Percentiles rank a stretch among this genome's conserved stretches.
phyloP scores from a whole-genome alignment of 2,888 invertebrate genomes.

The Tinea semifulvella region DNA sequence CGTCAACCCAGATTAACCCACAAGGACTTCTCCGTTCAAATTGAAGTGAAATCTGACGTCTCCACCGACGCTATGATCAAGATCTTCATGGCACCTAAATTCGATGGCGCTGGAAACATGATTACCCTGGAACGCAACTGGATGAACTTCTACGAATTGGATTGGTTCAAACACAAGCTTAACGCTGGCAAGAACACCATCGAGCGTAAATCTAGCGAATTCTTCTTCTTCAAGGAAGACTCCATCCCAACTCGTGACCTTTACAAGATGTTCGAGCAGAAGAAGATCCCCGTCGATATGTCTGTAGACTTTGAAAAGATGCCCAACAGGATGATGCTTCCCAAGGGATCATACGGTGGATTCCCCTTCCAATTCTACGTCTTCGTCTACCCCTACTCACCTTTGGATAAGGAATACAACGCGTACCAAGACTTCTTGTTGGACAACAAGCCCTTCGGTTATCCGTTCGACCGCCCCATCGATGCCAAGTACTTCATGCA shows the following conservation, averaged over 20 bases:
- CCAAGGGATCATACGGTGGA: conserved; percentile 65
- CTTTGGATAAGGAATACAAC: conserved; percentile 29
- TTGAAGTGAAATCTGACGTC: conserved; percentile 48
- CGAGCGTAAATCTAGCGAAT: conserved; percentile 64
- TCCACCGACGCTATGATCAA: conserved; percentile 58
- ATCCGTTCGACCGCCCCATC: conserved; percentile 51
- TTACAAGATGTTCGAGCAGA: conserved; percentile 52
- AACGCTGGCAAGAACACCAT: conserved; percentile 64
- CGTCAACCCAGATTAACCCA: conserved; percentile 61
- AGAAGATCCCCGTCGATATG: conserved; percentile 26
- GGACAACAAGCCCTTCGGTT: conserved; percentile 52
- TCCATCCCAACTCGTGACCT: conserved; percentile 61
- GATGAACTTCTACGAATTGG: conserved; percentile 24
- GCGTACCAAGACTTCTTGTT: conserved; percentile 40
- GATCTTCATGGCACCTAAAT: conserved; percentile 69
- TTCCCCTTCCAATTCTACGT: conserved; percentile 61
- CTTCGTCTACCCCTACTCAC: conserved; percentile 47
- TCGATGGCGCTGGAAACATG: conserved; percentile 55
- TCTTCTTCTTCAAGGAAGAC: conserved; percentile 62
- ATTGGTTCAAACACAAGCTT: conserved; percentile 49
- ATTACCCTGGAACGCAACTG: conserved; percentile 29
- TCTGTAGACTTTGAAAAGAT: conserved; percentile 59
- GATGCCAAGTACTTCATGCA: conserved; percentile 29
- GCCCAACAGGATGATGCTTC: conserved; percentile 65
- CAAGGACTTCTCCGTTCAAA: conserved; percentile 56